Conservation (phyloP, 1,140 invertebrate genomes). For the Liolophura sinensis region DNA sequence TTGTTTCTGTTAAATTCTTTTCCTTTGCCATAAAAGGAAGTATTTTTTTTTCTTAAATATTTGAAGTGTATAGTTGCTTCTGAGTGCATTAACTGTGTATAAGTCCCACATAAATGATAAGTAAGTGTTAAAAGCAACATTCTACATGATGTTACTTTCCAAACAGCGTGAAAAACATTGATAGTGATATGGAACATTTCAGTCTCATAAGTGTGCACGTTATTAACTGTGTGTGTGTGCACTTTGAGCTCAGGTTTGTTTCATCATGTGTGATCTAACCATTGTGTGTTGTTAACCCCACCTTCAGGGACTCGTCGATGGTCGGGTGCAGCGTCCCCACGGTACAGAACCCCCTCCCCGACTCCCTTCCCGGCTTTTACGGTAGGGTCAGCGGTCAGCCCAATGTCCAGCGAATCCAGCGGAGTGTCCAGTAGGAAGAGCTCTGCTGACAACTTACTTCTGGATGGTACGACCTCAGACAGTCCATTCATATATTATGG, state of each 20-base stretch:
- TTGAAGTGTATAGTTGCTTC: too few relatives aligned
- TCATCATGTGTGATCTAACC: background rate
- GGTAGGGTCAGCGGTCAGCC: slow-evolving; percentile 62
- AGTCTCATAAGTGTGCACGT: too few relatives aligned
- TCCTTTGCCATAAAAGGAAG: background rate
- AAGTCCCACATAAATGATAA: too few relatives aligned
- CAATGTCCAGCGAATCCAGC: slow-evolving; percentile 84
- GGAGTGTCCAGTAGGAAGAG: slow-evolving; percentile 88
- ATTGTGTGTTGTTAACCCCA: background rate
- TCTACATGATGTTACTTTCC: too few relatives aligned
- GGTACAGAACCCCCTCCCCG: slow-evolving; percentile 44
- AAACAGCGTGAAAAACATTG: too few relatives aligned
- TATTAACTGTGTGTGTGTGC: too few relatives aligned
- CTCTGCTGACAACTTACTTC: slow-evolving; percentile 83
- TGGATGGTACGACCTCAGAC: slow-evolving; percentile 65
- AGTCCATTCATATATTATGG: too few relatives aligned
- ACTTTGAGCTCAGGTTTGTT: too few relatives aligned
- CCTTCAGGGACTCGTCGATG: slow-evolving; percentile 29
- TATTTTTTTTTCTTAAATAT: background rate
- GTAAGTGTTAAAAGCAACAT: too few relatives aligned
- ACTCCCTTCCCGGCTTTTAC: slow-evolving; percentile 25
- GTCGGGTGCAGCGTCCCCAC: slow-evolving; percentile 39
- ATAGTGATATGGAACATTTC: too few relatives aligned
- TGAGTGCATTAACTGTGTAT: too few relatives aligned
- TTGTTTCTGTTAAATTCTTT: background rate